These are phyloP conservation scores for Ceriagrion tenellum DNA, from an alignment of 2,888 invertebrate genomes.

Conservation along the genomic window DNA sequence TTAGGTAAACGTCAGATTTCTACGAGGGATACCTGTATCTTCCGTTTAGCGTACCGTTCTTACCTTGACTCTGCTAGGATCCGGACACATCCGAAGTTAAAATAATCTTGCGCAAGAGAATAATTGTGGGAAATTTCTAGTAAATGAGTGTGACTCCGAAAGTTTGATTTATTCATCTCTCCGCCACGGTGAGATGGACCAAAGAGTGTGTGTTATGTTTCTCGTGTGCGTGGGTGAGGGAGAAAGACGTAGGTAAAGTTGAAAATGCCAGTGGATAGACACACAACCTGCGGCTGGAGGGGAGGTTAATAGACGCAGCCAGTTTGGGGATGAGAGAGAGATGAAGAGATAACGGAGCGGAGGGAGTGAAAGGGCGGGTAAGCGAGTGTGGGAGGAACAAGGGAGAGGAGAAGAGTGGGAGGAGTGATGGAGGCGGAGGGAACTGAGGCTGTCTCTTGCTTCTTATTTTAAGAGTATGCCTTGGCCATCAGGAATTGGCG, in stretches of 20 bases:
- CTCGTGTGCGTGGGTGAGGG: not conserved
- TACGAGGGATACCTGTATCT: too few relatives aligned
- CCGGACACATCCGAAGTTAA: not conserved
- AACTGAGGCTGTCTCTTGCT: too few relatives aligned
- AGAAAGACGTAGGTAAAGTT: not conserved
- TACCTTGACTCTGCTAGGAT: not conserved
- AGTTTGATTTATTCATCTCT: conserved; percentile 4
- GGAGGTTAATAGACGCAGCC: conserved; percentile 46
- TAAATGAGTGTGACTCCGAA: not conserved
- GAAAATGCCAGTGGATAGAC: not conserved
- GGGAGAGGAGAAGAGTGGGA: too few relatives aligned
- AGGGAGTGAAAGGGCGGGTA: not conserved
- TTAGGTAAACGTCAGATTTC: too few relatives aligned
- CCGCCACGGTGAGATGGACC: not conserved
- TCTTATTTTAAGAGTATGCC: too few relatives aligned
- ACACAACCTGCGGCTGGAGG: not conserved
- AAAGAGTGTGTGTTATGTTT: not conserved
- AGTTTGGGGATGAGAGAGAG: not conserved
- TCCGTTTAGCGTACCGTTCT: too few relatives aligned
- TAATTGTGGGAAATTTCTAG: too few relatives aligned
- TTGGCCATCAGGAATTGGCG: too few relatives aligned
- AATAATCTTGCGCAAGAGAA: not conserved
- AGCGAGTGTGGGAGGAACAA: too few relatives aligned
- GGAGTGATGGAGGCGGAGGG: too few relatives aligned
- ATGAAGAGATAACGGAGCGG: conserved; percentile 57